Evolutionary conservation across 64 coral and sea anemone species (phyloP).

Genomic region (Pocillopora damicornis): DNA sequence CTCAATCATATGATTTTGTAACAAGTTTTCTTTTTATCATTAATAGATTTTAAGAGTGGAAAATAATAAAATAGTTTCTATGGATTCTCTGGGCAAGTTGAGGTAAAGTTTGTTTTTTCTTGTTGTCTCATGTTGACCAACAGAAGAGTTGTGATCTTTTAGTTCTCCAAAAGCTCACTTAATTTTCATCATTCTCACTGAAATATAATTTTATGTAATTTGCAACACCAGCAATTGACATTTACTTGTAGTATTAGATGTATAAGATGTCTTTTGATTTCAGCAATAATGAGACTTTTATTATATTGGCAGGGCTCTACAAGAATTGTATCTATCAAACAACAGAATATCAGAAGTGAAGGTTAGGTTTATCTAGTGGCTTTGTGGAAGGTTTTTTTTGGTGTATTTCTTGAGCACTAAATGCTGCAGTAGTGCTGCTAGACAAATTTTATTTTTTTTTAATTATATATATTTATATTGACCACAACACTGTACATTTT

Average conservation of each 20-base stretch:
- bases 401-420: too few species aligned
- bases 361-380: conserved; percentile 12
- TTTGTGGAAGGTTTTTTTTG: not conserved
- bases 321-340: conserved; percentile 55
- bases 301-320: conserved; percentile 17
- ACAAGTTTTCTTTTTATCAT: not conserved
- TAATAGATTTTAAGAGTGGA: conserved; percentile 61
- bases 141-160: not conserved
- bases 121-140: not conserved
- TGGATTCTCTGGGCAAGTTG: conserved; percentile 56
- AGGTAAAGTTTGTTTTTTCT: conserved; percentile 18
- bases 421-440: too few species aligned
- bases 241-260: not conserved
- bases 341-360: conserved; percentile 42
- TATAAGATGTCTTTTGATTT: not conserved
- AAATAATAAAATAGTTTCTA: conserved; percentile 50
- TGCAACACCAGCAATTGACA: too few species aligned
- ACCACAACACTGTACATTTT: not conserved
- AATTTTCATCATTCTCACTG: too few species aligned
- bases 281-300: not conserved
- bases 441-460: too few species aligned
- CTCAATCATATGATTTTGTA: not conserved
- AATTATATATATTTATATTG: not conserved
- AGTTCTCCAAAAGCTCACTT: too few species aligned
- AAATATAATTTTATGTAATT: too few species aligned